Percentiles rank a stretch among this genome's conserved stretches.
phyloP scores from a whole-genome alignment of 2,113 vertebrate species.

The Cyphomyrus plagiostoma region DNA sequence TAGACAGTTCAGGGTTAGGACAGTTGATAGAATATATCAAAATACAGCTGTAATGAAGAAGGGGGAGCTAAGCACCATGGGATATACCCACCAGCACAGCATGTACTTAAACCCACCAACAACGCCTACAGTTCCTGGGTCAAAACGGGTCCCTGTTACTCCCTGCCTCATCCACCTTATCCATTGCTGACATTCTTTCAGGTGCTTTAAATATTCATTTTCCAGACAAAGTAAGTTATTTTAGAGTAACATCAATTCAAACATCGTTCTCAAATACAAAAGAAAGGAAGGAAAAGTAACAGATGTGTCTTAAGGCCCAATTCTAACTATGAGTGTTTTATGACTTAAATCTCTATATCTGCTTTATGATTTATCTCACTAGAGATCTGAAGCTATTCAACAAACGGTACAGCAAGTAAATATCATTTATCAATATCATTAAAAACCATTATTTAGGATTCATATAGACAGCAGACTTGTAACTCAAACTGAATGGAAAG shows the following conservation, averaged over 20 bases:
- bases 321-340: neutral
- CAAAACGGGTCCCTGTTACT: neutral
- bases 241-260: neutral
- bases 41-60: neutral
- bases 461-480: neutral
- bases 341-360: neutral
- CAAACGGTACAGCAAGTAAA: neutral
- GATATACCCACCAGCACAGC: neutral
- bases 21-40: neutral
- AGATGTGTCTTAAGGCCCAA: neutral
- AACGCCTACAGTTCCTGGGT: neutral
- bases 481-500: neutral
- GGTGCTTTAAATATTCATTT: neutral
- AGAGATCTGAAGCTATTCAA: neutral
- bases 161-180: neutral
- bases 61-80: neutral
- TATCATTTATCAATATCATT: conserved; percentile 1
- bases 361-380: neutral
- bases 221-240: neutral
- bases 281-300: neutral
- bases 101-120: neutral
- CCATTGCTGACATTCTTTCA: neutral
- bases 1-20: neutral
- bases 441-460: neutral
- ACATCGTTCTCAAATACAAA: neutral